Base-by-base conservation (phyloP, 2,113 vertebrate genomes). In the Todiramphus chloris region DNA sequence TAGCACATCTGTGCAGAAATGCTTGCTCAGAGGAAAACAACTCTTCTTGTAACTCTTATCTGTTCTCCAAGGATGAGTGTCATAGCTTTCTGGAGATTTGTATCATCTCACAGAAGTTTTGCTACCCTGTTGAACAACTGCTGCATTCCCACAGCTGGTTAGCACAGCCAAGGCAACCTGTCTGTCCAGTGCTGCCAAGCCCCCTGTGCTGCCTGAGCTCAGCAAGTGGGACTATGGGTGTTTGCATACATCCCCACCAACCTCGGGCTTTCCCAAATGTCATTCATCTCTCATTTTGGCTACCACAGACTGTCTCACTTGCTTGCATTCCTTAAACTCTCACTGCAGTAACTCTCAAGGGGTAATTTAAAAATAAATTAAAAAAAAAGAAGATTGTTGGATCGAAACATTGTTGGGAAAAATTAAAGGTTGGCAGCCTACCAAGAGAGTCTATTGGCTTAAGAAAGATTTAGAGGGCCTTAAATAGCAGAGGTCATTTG, bases 381-480 rank as follows among this genome's bases (percentile, higher is more conserved):
- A 43, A 66, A 56, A 20, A 46, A 46, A 46, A 20, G 4, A 33
- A 78, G 16, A 14, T 39, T 15, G 24, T 83, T 48, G 39, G n/a
- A 16, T 89, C 75, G 86, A 31, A 95, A 73, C 39, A n/a, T 87
- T 58, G 79, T 53, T 75, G 41, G 23, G 72, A 72, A 89, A 58
- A 87, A 44, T 85, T 96, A 73, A 88, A 90, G 55, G 37, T 43
- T 86, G 73, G 48, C 59, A 89, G 53, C 35, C 39, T 87, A 50
- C 53, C 2, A 16, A 23, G 39, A 74, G 48, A 43, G 39, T 33
- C 44, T 68, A 17, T 63, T 94, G 89, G 73, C 63, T 55, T 96
- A 59, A 83, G 90, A 85, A 88, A 87, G 67, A 83, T 93, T 82
- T 93, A 92, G 73, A 81, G 39, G 35, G 43, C 64, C 59, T 79